phyloP scores from a whole-genome alignment of 2,113 vertebrate genomes.

The Pungitius pungitius region DNA sequence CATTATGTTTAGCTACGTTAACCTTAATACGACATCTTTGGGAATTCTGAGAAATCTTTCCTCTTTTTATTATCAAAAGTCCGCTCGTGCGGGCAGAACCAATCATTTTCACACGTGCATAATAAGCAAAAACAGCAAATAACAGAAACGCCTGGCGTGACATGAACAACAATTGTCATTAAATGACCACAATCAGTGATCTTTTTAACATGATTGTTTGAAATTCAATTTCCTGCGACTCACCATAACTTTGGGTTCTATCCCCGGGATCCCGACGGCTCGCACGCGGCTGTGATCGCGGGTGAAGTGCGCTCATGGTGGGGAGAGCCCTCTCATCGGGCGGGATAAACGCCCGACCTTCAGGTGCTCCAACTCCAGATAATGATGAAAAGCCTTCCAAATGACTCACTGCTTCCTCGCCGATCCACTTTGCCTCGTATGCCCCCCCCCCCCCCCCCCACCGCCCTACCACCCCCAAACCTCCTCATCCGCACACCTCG shows the following conservation, averaged over 20 bases:
- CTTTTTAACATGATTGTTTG: background rate
- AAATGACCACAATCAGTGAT: background rate
- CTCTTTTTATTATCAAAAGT: background rate
- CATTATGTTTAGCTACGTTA: background rate
- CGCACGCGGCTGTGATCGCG: slow-evolving; percentile 2
- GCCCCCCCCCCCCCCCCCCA: background rate
- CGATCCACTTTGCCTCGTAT: slow-evolving; percentile 4
- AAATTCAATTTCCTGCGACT: slow-evolving; percentile 22
- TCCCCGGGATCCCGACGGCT: slow-evolving; percentile 12
- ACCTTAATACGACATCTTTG: background rate
- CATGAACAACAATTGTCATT: background rate
- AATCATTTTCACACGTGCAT: background rate
- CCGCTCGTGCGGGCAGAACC: background rate
- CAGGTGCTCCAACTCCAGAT: slow-evolving; percentile 60
- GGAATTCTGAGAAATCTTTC: fast-evolving
- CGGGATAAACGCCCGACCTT: slow-evolving; percentile 12
- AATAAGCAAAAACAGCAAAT: background rate
- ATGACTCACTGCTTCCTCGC: slow-evolving; percentile 61
- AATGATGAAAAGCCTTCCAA: slow-evolving; percentile 43
- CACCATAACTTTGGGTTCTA: slow-evolving; percentile 64
- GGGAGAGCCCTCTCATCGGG: slow-evolving; percentile 35
- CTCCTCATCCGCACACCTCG: slow-evolving; percentile 38
- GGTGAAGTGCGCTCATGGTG: slow-evolving; percentile 50
- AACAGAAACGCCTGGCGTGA: background rate
- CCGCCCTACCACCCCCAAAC: background rate